Evolutionary conservation across 2,888 invertebrate species (phyloP).

Genomic region (Scaptomyza caliginosa): DNA sequence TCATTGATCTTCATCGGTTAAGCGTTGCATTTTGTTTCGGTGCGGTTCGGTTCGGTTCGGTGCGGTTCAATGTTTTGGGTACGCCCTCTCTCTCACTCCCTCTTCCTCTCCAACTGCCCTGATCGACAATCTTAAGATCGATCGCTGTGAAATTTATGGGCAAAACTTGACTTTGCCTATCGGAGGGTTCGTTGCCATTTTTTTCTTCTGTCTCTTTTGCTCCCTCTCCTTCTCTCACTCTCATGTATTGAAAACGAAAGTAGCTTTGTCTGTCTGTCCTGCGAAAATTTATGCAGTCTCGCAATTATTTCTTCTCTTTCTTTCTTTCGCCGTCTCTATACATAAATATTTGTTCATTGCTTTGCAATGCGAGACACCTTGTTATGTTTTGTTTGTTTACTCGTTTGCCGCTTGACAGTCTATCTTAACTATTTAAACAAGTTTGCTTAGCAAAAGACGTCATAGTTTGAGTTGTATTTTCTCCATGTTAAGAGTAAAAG

Average conservation of each 20-base stretch:
- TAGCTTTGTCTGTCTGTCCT: slow-evolving; percentile 58
- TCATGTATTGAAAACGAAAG: slow-evolving; percentile 75
- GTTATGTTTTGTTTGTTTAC: slow-evolving; percentile 28
- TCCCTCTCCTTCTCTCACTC: slow-evolving; percentile 31
- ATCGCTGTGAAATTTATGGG: slow-evolving; percentile 70
- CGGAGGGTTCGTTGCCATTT: slow-evolving; percentile 74
- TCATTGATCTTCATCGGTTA: slow-evolving; percentile 81
- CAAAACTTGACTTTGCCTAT: slow-evolving; percentile 72
- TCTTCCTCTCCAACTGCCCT: slow-evolving; percentile 11
- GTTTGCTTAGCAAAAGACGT: slow-evolving; percentile 25
- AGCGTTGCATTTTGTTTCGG: slow-evolving; percentile 42
- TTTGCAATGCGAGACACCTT: slow-evolving; percentile 43
- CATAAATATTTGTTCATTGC: slow-evolving; percentile 24
- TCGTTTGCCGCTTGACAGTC: slow-evolving; percentile 14
- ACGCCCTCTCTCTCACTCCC: slow-evolving; percentile 8
- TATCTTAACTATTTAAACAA: slow-evolving; percentile 33
- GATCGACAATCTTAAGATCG: slow-evolving; percentile 26
- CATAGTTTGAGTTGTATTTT: slow-evolving; percentile 2
- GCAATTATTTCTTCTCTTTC: slow-evolving; percentile 63
- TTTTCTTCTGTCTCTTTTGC: slow-evolving; percentile 12
- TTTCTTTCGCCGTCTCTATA: slow-evolving; percentile 7
- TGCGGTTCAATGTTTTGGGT: too few species aligned
- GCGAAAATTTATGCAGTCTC: slow-evolving; percentile 74
- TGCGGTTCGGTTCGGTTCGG: neutral
- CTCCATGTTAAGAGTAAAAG: neutral